Evolutionary conservation across 2,888 invertebrate genomes (phyloP), one percentile per base, ranked within the genome.

Genomic region (Anoncus sp.): DNA sequence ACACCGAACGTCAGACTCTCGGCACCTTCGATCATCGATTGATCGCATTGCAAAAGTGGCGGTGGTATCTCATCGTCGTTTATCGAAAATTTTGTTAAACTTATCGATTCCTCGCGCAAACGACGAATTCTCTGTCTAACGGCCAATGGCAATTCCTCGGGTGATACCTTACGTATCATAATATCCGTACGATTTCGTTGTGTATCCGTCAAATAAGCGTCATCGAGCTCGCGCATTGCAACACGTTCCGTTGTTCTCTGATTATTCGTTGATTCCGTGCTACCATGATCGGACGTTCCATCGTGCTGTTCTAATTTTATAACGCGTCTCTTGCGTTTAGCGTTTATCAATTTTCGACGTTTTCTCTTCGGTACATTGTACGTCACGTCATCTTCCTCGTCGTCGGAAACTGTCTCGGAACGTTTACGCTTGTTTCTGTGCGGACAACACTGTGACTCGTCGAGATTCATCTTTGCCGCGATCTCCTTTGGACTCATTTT

Each of bases 381-480:
- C 0, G 85, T 82, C 24, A 85, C 84, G 18, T 90, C 88, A 0
- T 88, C 87, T 0, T 90, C 90, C 49, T 88, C 88, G 0, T 88
- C 88, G 69, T 86, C 85, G 0, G 88, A 86, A 3, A 81, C 80
- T 0, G 84, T 84, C 74, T 83, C 82, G 27, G 84, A 83, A 55
- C 88, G 87, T 67, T 85, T 89, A 1, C 89, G 86, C 53, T 88
- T 90, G 0, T 85, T 84, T 16, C 84, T 88, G 4, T 89, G 86
- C 2, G 85, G 83, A 81, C 91, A 91, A 75, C 91, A 91, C 1
- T 84, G 84, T 3, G 89, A 80, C 47, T 91, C 91, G 20, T 91
- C 91, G 2, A 87, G 72, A 67, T 87, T 85, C 89, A 90, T 88
- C 69, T 87, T 91, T 3, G 85, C 83, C 3, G 87, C 85, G 12